Conservation (phyloP, 2,797 vertebrate genomes). For the Myotis planiceps region DNA sequence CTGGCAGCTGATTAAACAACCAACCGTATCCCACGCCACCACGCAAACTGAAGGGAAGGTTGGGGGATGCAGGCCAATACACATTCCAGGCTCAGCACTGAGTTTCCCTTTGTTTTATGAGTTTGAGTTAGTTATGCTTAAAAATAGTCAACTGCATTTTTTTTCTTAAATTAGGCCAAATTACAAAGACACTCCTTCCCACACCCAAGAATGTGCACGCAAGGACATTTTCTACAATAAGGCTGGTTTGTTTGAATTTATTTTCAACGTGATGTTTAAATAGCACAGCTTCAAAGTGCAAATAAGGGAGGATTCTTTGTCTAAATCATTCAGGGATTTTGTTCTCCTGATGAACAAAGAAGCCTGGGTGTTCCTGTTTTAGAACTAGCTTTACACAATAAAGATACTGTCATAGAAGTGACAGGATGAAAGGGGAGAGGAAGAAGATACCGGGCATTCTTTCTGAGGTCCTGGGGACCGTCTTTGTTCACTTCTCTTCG, state of each 20-base stretch:
- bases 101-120: conserved; percentile 63
- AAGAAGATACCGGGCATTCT: not conserved
- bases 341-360: not conserved
- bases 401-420: not conserved
- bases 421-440: not conserved
- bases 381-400: not conserved
- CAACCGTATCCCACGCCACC: not conserved
- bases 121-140: conserved; percentile 64
- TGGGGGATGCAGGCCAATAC: conserved; percentile 44
- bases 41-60: not conserved
- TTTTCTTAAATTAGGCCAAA: conserved; percentile 42
- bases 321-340: not conserved
- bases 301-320: not conserved
- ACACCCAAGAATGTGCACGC: conserved; percentile 32
- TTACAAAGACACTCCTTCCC: conserved; percentile 27
- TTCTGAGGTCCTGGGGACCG: not conserved
- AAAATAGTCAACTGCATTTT: conserved; percentile 66
- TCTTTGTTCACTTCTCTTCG: not conserved
- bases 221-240: conserved; percentile 11
- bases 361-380: not conserved
- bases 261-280: conserved; percentile 53
- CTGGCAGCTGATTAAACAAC: conserved; percentile 45
- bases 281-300: conserved; percentile 15
- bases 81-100: conserved; percentile 42
- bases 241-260: not conserved